These are phyloP conservation scores for Anthophora plumipes DNA, from an alignment of 2,888 invertebrate genomes.

Conservation along the genomic window DNA sequence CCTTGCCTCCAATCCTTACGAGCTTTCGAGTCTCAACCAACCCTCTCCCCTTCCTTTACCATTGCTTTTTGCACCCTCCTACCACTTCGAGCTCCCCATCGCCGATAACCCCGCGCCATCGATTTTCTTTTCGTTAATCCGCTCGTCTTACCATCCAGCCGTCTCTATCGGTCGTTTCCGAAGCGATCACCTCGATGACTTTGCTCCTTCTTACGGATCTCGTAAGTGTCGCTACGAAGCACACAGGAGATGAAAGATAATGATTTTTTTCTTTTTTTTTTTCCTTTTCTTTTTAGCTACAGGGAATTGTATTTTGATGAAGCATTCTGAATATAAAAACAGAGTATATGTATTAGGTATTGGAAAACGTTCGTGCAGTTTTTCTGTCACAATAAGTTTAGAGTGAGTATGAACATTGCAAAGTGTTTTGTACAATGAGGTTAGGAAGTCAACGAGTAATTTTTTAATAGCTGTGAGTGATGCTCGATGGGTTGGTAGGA, in stretches of 20 bases:
- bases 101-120: slow-evolving; percentile 52
- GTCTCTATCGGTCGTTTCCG: slow-evolving; percentile 27
- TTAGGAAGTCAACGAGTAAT: too few species aligned
- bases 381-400: too few species aligned
- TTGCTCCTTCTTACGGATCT: slow-evolving; percentile 4
- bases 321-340: too few species aligned
- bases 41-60: slow-evolving; percentile 2
- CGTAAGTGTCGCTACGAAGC: slow-evolving; percentile 7
- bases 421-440: too few species aligned
- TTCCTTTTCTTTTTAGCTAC: too few species aligned
- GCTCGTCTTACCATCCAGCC: slow-evolving; percentile 27
- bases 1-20: slow-evolving; percentile 46
- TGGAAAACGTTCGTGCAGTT: too few species aligned
- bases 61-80: neutral
- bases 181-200: slow-evolving; percentile 32
- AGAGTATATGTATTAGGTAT: too few species aligned
- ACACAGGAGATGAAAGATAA: neutral
- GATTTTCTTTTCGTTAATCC: slow-evolving; percentile 55
- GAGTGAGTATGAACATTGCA: too few species aligned
- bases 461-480: too few species aligned
- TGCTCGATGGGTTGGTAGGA: too few species aligned
- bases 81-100: slow-evolving; percentile 25
- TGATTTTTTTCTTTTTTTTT: neutral
- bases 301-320: too few species aligned
- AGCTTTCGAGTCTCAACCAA: slow-evolving; percentile 7